These are phyloP conservation scores for Cerastis rubricosa DNA, from an alignment of 2,888 invertebrate genomes.

Conservation along the genomic window DNA sequence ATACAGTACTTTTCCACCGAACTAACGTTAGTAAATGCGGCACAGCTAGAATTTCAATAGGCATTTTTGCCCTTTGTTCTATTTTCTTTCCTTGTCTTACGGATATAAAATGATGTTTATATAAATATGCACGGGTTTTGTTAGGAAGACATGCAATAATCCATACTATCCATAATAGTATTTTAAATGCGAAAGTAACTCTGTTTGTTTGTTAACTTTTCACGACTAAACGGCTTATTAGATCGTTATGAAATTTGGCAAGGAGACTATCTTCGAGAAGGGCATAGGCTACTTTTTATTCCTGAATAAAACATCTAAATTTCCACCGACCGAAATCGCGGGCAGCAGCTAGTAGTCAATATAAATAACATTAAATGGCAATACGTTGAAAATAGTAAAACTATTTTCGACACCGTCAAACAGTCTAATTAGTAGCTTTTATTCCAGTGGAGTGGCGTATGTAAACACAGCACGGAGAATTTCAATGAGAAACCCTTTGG, in stretches of 20 bases:
- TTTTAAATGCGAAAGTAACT: too few relatives aligned
- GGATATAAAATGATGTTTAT: background rate
- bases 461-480: constrained; percentile 58
- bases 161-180: too few relatives aligned
- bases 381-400: background rate
- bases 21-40: constrained; percentile 31
- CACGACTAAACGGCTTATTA: too few relatives aligned
- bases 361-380: background rate
- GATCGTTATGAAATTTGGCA: too few relatives aligned
- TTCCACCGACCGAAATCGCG: too few relatives aligned
- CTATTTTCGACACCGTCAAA: background rate
- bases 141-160: background rate
- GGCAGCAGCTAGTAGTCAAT: too few relatives aligned
- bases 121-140: background rate
- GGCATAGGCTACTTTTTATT: too few relatives aligned
- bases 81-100: background rate
- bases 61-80: constrained; percentile 16
- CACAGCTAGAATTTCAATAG: constrained; percentile 50
- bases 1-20: constrained; percentile 37
- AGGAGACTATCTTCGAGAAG: too few relatives aligned
- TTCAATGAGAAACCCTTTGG: constrained; percentile 64
- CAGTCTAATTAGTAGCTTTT: constrained; percentile 20
- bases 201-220: too few relatives aligned
- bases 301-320: too few relatives aligned
- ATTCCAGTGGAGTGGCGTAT: constrained; percentile 39